Percentiles rank a stretch among this genome's conserved stretches.
Conservation (phyloP, 2,113 vertebrate genomes). For the Ammodytes dubius region DNA sequence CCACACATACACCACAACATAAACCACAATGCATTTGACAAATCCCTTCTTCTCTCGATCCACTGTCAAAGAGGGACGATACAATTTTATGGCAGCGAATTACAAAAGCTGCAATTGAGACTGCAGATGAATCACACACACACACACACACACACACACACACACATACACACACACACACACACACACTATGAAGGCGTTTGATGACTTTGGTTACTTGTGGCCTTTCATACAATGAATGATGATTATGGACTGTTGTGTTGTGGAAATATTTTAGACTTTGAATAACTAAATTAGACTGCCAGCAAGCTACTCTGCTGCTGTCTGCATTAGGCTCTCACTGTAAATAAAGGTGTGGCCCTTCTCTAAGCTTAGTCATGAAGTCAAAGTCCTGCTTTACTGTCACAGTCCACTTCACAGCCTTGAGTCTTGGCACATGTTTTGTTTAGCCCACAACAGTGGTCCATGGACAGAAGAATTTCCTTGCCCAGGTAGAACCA, state of each 20-base stretch:
- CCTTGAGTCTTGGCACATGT: background rate
- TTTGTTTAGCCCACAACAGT: constrained; percentile 10
- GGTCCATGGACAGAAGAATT: background rate
- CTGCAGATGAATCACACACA: too few species aligned
- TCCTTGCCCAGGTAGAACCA: background rate
- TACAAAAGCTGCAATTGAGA: too few species aligned
- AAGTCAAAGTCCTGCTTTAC: constrained; percentile 46
- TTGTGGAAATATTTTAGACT: constrained; percentile 10
- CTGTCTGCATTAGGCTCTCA: constrained; percentile 8
- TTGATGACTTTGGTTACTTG: background rate
- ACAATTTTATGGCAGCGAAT: too few species aligned
- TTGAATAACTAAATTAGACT: background rate
- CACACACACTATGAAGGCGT: background rate
- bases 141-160: too few species aligned
- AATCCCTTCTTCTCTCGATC: too few species aligned
- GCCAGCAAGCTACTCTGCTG: background rate
- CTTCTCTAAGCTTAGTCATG: too few species aligned
- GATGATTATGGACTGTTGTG: background rate
- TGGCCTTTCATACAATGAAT: background rate
- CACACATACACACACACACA: too few species aligned
- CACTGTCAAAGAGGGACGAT: too few species aligned
- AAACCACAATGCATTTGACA: too few species aligned
- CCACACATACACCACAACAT: too few species aligned
- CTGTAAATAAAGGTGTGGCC: constrained; percentile 48
- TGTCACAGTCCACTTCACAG: constrained; percentile 1